A percentile compares a stretch with the other conserved stretches of the same genome.
Conservation (phyloP, 2,888 invertebrate species). For the Netelia fuscicornis region DNA sequence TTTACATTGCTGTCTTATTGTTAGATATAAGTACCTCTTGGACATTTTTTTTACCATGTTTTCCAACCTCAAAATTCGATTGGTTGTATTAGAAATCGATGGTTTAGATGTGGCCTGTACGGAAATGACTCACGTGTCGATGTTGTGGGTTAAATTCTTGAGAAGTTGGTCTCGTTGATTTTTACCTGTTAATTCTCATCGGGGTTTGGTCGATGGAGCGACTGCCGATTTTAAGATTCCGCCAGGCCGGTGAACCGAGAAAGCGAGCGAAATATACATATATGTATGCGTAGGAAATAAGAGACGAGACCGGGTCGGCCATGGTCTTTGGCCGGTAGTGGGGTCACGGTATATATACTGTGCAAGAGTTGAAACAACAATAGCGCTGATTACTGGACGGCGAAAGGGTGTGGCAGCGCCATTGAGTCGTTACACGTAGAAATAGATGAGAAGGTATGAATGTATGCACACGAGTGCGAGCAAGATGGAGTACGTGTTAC, state of each 20-base stretch:
- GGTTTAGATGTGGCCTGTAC: too few relatives aligned
- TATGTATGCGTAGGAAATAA: conserved; percentile 11
- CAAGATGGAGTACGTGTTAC: conserved; percentile 47
- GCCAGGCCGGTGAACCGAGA: conserved; percentile 54
- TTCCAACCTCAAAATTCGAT: too few relatives aligned
- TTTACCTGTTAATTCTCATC: background rate
- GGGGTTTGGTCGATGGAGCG: conserved; percentile 8
- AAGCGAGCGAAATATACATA: background rate
- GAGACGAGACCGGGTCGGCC: conserved; percentile 44
- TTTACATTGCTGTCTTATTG: too few relatives aligned
- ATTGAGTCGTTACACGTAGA: conserved; percentile 84
- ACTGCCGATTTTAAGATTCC: conserved; percentile 28
- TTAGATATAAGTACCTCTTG: too few relatives aligned
- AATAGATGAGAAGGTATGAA: conserved; percentile 76
- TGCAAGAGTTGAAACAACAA: conserved; percentile 81
- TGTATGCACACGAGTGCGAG: conserved; percentile 45
- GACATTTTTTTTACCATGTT: too few relatives aligned
- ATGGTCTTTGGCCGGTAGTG: conserved; percentile 31
- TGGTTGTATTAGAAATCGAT: too few relatives aligned
- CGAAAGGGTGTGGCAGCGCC: conserved; percentile 84
- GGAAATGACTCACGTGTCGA: too few relatives aligned
- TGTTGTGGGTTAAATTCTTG: background rate
- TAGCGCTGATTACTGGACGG: conserved; percentile 84
- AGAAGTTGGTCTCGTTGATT: background rate
- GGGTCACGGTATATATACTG: conserved; percentile 55